These are phyloP conservation scores for Hippocampus zosterae DNA, from an alignment of 2,113 vertebrate species.

Conservation along the genomic window DNA sequence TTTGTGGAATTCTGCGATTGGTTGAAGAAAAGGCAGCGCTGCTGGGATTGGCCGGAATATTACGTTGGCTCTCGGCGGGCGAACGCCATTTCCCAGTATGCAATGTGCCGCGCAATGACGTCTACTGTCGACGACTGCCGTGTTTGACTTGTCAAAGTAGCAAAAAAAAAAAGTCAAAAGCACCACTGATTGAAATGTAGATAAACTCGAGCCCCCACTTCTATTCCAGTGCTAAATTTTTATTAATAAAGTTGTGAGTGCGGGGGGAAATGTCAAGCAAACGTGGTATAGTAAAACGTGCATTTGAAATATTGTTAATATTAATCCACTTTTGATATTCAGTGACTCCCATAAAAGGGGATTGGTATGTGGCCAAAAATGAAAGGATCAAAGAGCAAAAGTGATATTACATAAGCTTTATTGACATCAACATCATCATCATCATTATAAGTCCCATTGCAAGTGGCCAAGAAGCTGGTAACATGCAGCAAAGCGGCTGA, in stretches of 20 bases:
- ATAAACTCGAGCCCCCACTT: no score
- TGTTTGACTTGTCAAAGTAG: no score
- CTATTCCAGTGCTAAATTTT: no score
- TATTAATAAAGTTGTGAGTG: no score
- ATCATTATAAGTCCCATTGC: conserved; percentile 48
- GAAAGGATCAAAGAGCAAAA: not conserved
- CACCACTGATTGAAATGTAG: no score
- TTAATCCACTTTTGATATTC: no score
- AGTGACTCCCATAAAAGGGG: no score
- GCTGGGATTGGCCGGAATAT: conserved; percentile 25
- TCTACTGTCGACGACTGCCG: no score
- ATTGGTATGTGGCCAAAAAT: not conserved
- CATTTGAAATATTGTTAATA: no score
- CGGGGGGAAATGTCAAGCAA: no score
- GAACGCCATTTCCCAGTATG: conserved; percentile 45
- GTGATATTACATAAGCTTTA: conserved; percentile 61
- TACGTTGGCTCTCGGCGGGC: conserved; percentile 3
- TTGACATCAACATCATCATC: conserved; percentile 37
- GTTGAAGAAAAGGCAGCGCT: not conserved
- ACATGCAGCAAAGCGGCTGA: conserved; percentile 61
- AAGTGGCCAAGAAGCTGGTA: conserved; percentile 49
- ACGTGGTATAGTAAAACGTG: no score
- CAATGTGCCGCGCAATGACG: conserved; percentile 2
- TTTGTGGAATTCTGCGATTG: not conserved
- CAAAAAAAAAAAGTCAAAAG: no score